A percentile compares a stretch with the other conserved stretches of the same genome.
Conservation (phyloP, 2,888 invertebrate genomes). For the Iselma pallidipennis region DNA sequence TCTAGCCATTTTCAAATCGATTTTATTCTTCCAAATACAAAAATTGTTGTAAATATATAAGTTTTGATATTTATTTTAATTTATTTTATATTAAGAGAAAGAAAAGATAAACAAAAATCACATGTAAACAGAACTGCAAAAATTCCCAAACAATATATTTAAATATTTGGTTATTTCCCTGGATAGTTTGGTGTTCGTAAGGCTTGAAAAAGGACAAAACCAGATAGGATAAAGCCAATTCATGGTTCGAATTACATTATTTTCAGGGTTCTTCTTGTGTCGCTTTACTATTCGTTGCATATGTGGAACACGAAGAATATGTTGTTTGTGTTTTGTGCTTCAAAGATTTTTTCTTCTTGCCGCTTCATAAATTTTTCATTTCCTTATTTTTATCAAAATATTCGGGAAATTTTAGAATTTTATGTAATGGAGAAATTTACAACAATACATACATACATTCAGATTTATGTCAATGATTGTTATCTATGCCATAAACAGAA, state of each 20-base stretch:
- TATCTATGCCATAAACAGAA: too few species aligned
- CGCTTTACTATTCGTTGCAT: neutral
- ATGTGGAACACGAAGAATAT: neutral
- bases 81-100: too few species aligned
- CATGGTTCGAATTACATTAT: neutral
- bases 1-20: slow-evolving; percentile 12
- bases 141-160: neutral
- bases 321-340: too few species aligned
- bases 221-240: neutral
- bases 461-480: neutral
- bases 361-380: too few species aligned
- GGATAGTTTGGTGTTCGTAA: neutral
- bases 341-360: too few species aligned
- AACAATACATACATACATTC: too few species aligned
- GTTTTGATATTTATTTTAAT: too few species aligned
- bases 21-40: slow-evolving; percentile 5
- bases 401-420: neutral
- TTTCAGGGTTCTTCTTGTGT: neutral
- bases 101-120: neutral
- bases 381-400: too few species aligned
- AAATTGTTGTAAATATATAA: too few species aligned
- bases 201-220: neutral
- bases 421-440: too few species aligned
- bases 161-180: neutral
- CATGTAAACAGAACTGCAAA: neutral